Conservation (phyloP, 1,140 invertebrate species). For the Matsumurasca onukii region DNA sequence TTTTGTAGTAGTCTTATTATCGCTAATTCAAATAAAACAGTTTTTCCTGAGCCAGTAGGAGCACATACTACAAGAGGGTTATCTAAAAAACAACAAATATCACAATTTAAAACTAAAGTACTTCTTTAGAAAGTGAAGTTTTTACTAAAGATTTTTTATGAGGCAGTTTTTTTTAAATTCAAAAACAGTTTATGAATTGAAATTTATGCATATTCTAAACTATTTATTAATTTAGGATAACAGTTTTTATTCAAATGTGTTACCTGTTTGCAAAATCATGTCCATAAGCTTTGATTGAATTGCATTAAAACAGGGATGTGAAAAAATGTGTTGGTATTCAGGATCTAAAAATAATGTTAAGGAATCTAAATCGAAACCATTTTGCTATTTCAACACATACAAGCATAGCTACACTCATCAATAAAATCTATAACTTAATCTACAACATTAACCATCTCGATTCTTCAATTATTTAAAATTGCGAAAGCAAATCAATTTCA, state of each 20-base stretch:
- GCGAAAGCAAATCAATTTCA: no score
- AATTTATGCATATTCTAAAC: no score
- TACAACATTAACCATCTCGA: no score
- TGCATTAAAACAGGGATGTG: slow-evolving; percentile 67
- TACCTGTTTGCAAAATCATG: slow-evolving; percentile 63
- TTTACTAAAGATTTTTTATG: slow-evolving; percentile 5
- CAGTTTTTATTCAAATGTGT: slow-evolving; percentile 36
- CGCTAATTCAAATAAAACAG: slow-evolving; percentile 77
- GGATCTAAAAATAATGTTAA: slow-evolving; percentile 34
- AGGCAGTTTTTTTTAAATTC: no score
- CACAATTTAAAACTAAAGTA: slow-evolving; percentile 14
- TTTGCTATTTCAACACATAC: not conserved
- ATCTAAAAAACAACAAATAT: slow-evolving; percentile 53
- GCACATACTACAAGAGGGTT: slow-evolving; percentile 71
- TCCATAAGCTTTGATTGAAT: slow-evolving; percentile 71
- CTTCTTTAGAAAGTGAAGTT: slow-evolving; percentile 17
- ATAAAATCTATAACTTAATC: no score
- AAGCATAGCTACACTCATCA: no score
- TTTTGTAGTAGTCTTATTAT: slow-evolving; percentile 60
- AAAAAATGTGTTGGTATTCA: slow-evolving; percentile 59
- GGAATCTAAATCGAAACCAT: slow-evolving; percentile 2
- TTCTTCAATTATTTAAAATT: no score
- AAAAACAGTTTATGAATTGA: no score
- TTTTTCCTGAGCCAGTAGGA: slow-evolving; percentile 82
- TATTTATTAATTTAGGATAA: not conserved